Evolutionary conservation across 2,888 invertebrate species (phyloP).

Genomic region (Morinoia aosen): DNA sequence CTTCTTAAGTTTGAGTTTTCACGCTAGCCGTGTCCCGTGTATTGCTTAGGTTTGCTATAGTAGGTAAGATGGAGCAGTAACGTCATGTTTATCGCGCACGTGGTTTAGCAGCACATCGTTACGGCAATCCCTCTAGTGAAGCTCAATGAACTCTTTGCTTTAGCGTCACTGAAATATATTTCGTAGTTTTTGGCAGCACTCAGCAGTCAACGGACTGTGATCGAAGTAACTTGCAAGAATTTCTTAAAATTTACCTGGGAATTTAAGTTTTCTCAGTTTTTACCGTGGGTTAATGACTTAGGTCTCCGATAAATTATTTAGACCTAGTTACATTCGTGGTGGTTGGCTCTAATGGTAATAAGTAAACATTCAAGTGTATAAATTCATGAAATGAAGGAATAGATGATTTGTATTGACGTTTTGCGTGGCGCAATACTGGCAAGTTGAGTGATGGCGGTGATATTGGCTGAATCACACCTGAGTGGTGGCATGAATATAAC

Average conservation of each 20-base stretch:
- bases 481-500: not conserved
- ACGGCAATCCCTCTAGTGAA: not conserved
- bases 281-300: too few relatives aligned
- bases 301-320: too few relatives aligned
- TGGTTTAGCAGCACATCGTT: not conserved
- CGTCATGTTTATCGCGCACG: not conserved
- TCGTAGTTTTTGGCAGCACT: too few relatives aligned
- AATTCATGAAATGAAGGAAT: not conserved
- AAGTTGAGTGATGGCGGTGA: not conserved
- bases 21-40: not conserved
- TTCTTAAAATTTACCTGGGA: too few relatives aligned
- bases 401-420: not conserved
- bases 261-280: too few relatives aligned
- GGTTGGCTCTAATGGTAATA: not conserved
- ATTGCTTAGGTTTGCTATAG: not conserved
- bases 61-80: not conserved
- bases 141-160: not conserved
- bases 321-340: not conserved
- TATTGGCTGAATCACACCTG: not conserved
- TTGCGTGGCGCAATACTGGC: not conserved
- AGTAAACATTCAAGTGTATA: not conserved
- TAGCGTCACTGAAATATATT: too few relatives aligned
- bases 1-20: not conserved
- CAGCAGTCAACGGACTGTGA: too few relatives aligned
- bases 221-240: too few relatives aligned